These are phyloP conservation scores for Nasonia vitripennis DNA, from an alignment of 1,140 invertebrate genomes.

Conservation along the genomic window DNA sequence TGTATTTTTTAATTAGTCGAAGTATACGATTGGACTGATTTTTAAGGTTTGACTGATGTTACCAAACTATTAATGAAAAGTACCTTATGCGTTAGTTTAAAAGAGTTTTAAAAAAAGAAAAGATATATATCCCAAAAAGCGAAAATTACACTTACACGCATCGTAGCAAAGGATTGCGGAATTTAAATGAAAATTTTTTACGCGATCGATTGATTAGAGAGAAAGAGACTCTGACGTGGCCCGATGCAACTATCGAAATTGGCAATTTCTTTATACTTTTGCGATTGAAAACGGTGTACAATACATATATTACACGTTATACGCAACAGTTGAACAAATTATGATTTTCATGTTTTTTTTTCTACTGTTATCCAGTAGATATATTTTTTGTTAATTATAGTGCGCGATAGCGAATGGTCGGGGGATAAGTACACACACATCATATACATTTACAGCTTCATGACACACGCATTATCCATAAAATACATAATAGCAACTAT, in stretches of 20 bases:
- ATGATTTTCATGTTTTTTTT: constrained; percentile 44
- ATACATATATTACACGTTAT: constrained; percentile 38
- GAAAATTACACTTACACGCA: constrained; percentile 49
- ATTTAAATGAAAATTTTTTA: constrained; percentile 38
- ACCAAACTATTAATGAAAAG: constrained; percentile 74
- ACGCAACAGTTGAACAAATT: constrained; percentile 29
- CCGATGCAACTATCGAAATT: constrained; percentile 53
- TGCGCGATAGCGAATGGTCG: constrained; percentile 57
- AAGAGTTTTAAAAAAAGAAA: constrained; percentile 56
- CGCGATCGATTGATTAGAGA: constrained; percentile 35
- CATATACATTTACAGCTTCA: constrained; percentile 60
- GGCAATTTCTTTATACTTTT: constrained; percentile 49
- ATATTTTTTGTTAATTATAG: constrained; percentile 46
- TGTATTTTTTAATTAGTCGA: constrained; percentile 68
- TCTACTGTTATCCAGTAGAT: constrained; percentile 33
- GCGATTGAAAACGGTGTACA: constrained; percentile 22
- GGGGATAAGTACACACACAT: constrained; percentile 56
- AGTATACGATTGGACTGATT: constrained; percentile 72
- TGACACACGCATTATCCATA: constrained; percentile 65
- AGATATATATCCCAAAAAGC: constrained; percentile 57
- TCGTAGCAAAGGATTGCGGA: constrained; percentile 62
- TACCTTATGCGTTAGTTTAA: constrained; percentile 74
- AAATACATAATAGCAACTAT: constrained; percentile 71
- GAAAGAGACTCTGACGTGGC: constrained; percentile 46
- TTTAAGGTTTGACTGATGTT: constrained; percentile 75